Conservation (phyloP, 2,797 vertebrate species). For the Pristis pectinata region DNA sequence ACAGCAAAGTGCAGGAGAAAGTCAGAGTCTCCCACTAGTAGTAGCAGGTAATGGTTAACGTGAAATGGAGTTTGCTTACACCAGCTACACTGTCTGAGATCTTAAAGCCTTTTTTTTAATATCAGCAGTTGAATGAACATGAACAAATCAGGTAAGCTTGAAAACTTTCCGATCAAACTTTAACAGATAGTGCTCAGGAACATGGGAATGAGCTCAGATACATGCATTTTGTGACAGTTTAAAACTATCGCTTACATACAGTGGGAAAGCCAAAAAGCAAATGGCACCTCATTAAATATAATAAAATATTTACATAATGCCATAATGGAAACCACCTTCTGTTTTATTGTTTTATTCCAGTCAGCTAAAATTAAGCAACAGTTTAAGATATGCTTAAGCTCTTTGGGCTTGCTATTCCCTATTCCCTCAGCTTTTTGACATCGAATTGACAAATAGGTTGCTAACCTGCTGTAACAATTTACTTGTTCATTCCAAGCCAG, state of each 20-base stretch:
- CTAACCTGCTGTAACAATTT: background rate
- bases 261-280: background rate
- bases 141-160: background rate
- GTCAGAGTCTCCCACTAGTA: background rate
- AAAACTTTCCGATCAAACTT: conserved; percentile 10
- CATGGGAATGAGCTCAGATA: no score
- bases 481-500: conserved; percentile 13
- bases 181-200: background rate
- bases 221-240: background rate
- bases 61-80: background rate
- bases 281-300: conserved; percentile 19
- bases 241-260: background rate
- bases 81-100: background rate
- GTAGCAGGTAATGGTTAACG: background rate
- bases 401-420: background rate
- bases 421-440: background rate
- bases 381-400: background rate
- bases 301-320: background rate
- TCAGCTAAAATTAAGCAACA: background rate
- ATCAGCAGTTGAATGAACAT: conserved; percentile 18
- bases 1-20: background rate
- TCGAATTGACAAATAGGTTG: conserved; percentile 26
- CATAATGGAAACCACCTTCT: conserved; percentile 14
- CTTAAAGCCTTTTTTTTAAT: background rate
- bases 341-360: background rate